A percentile compares a stretch with the other conserved stretches of the same genome.
phyloP scores from a whole-genome alignment of 1,140 invertebrate species.

The Aculops lycopersici region DNA sequence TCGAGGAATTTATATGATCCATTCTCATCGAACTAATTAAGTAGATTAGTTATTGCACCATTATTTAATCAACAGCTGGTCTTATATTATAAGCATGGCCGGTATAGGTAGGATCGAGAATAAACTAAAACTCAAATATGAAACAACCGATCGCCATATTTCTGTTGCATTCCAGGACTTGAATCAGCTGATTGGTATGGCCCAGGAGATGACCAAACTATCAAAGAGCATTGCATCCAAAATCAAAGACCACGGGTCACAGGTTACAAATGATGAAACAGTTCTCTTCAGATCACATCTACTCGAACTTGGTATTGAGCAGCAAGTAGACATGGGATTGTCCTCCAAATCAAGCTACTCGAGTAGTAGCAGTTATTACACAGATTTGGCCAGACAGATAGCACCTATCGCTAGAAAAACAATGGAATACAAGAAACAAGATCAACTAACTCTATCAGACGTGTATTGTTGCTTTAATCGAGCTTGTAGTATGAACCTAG shows the following conservation, averaged over 20 bases:
- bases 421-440: constrained; percentile 46
- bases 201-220: constrained; percentile 78
- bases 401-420: constrained; percentile 42
- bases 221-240: constrained; percentile 69
- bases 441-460: constrained; percentile 82
- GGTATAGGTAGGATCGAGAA: constrained; percentile 87
- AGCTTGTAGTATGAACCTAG: constrained; percentile 26
- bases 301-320: constrained; percentile 56
- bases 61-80: neutral
- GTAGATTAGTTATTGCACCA: too few species aligned
- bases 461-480: constrained; percentile 76
- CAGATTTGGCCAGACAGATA: constrained; percentile 53
- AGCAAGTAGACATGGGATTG: constrained; percentile 33
- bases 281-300: constrained; percentile 77
- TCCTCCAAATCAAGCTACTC: constrained; percentile 61
- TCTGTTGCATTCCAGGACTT: constrained; percentile 76
- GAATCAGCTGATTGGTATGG: constrained; percentile 61
- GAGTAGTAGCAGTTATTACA: constrained; percentile 51
- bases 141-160: constrained; percentile 63
- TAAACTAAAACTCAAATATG: constrained; percentile 54
- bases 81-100: constrained; percentile 12
- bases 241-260: constrained; percentile 72
- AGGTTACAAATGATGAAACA: constrained; percentile 88
- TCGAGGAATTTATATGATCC: too few species aligned
- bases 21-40: too few species aligned